Base-by-base conservation (phyloP, 2,797 vertebrate species). In the Heterohyrax brucei region DNA sequence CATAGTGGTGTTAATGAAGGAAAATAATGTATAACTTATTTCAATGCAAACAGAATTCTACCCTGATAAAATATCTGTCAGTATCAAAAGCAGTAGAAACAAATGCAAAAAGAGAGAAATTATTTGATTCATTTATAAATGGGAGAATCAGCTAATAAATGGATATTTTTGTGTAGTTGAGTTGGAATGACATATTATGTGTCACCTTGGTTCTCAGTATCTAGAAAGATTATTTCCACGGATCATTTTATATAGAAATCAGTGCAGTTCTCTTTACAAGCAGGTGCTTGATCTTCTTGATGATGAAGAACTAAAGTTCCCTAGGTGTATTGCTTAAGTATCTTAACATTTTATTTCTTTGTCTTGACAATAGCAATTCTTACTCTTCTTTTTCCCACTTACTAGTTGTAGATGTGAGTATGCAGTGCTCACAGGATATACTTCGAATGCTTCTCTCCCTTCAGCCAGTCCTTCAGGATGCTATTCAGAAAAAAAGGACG, bases 401-500 rank as follows among this genome's bases (percentile, higher is more conserved):
- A 76, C 91, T 95, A 98, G 97, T 98, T 77, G 98, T 99, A 99
- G 99, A 99, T 70, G 98, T 99, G 97, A 99, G 99, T 98, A 98
- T 99, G 97, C 99, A 99, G 97, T 99, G 99, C 98, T 99, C 99
- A 97, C 99, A 99, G 99, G 99, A 99, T 95, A 99, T 99, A 97
- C 98, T 99, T 95, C 99, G 99, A 92, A 99, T 99, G 98, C 99
- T 99, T 93, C 99, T 99, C 90, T 99, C 99, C 33, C 99, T 99
- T 75, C 99, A 99, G 98, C 99, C 99, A 0, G 99, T 99, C 64
- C 99, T 99, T 80, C 99, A 99, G 98, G 99, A 99, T 66, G 99
- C 99, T 53, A 99, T 99, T 98, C 99, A 99, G 98, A 99, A 99
- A 97, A 99, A 99, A 98, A 98, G 99, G 91, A 99, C 99, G 0